These are phyloP conservation scores for Nansenia antarctica DNA, from an alignment of 2,113 vertebrate species.

Conservation along the genomic window DNA sequence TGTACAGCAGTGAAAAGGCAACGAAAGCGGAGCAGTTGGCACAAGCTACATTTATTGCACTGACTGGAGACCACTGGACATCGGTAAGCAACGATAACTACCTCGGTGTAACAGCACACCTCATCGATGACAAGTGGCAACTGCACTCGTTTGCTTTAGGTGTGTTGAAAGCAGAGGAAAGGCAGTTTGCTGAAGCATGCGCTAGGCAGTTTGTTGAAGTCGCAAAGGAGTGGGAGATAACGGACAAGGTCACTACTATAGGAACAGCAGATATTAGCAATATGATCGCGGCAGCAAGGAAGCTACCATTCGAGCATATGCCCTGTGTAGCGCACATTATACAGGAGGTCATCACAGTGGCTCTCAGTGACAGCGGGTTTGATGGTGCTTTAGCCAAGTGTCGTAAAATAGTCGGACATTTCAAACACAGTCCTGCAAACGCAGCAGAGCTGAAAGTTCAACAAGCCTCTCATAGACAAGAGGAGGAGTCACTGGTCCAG, in stretches of 20 bases:
- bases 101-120: too few relatives aligned
- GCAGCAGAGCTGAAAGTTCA: too few relatives aligned
- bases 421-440: constrained; percentile 18
- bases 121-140: too few relatives aligned
- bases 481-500: too few relatives aligned
- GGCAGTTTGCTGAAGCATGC: neutral
- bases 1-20: too few relatives aligned
- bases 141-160: too few relatives aligned
- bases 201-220: neutral
- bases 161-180: too few relatives aligned
- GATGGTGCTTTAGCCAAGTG: neutral
- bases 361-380: neutral
- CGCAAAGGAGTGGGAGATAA: constrained; percentile 4
- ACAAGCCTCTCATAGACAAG: too few relatives aligned
- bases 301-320: constrained; percentile 16
- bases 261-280: constrained; percentile 13
- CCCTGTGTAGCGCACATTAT: constrained; percentile 2
- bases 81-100: too few relatives aligned
- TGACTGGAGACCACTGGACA: too few relatives aligned
- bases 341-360: constrained; percentile 5
- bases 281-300: constrained; percentile 11
- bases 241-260: constrained; percentile 4
- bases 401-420: constrained; percentile 7
- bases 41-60: too few relatives aligned
- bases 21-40: too few relatives aligned